These are phyloP conservation scores for Alcis repandata DNA, from an alignment of 2,888 invertebrate genomes.

Conservation along the genomic window DNA sequence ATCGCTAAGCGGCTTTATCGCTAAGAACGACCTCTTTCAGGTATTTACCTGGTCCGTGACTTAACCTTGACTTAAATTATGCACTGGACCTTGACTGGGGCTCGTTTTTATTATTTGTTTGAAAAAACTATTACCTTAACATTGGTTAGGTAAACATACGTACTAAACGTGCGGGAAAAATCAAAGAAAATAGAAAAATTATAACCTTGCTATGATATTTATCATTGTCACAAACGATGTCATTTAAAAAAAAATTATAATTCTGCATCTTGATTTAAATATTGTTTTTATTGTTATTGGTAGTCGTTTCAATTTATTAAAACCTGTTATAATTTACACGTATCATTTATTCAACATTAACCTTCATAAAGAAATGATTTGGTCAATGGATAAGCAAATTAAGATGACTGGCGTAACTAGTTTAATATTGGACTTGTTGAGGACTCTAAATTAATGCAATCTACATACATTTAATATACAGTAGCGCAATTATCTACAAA, in stretches of 20 bases:
- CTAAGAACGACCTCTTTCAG: too few relatives aligned
- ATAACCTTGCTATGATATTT: too few relatives aligned
- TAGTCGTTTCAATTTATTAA: conserved; percentile 14
- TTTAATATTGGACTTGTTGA: conserved; percentile 11
- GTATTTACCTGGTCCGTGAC: too few relatives aligned
- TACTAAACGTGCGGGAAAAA: too few relatives aligned
- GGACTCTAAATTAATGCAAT: not conserved
- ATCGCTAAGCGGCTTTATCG: too few relatives aligned
- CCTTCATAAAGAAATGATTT: conserved; percentile 29
- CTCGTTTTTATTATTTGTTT: too few relatives aligned
- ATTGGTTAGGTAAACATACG: too few relatives aligned
- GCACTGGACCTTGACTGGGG: too few relatives aligned
- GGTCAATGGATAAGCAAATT: conserved; percentile 20
- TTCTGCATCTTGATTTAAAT: not conserved
- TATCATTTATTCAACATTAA: conserved; percentile 16
- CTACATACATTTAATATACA: not conserved
- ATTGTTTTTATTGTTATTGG: not conserved
- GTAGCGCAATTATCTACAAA: not conserved
- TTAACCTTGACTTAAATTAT: too few relatives aligned
- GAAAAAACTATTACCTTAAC: too few relatives aligned
- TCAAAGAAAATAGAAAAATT: too few relatives aligned
- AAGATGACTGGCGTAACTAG: conserved; percentile 14
- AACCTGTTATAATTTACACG: conserved; percentile 1
- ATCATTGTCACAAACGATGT: too few relatives aligned
- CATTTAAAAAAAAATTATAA: not conserved